phyloP scores from a whole-genome alignment of 2,113 vertebrate genomes.

The Fulica atra region DNA sequence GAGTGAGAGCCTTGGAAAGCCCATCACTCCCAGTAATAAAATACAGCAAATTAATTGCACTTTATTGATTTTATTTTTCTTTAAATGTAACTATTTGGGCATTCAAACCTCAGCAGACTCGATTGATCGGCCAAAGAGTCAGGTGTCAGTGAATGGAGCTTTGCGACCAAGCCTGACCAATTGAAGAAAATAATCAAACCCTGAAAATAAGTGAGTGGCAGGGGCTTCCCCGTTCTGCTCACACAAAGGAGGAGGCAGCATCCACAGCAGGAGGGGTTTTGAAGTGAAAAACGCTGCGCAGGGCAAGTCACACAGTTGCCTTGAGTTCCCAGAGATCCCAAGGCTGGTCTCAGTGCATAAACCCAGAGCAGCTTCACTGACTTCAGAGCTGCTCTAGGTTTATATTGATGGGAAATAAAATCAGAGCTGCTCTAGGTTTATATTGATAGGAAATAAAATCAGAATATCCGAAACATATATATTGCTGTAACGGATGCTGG shows the following conservation, averaged over 20 bases:
- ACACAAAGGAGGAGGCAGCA: background rate
- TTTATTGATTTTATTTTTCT: constrained; percentile 49
- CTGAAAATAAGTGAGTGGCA: background rate
- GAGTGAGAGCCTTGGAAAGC: background rate
- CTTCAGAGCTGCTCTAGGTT: background rate
- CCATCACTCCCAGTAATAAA: constrained; percentile 35
- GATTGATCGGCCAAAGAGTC: constrained; percentile 19
- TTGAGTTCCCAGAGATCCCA: background rate
- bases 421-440: background rate
- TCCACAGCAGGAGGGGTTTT: background rate
- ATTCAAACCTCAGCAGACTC: background rate
- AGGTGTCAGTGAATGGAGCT: background rate
- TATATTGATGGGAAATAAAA: background rate
- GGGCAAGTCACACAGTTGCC: background rate
- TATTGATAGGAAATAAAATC: background rate
- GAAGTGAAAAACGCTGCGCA: background rate
- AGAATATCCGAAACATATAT: background rate
- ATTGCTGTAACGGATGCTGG: background rate
- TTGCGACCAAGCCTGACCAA: background rate
- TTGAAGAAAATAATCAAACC: background rate
- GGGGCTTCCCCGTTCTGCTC: background rate
- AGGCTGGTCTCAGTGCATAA: background rate
- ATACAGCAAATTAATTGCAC: constrained; percentile 48
- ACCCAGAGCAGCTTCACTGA: background rate
- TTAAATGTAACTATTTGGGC: constrained; percentile 53